Base-by-base conservation (phyloP, 2,797 vertebrate genomes). In the Danio jaintianensis region DNA sequence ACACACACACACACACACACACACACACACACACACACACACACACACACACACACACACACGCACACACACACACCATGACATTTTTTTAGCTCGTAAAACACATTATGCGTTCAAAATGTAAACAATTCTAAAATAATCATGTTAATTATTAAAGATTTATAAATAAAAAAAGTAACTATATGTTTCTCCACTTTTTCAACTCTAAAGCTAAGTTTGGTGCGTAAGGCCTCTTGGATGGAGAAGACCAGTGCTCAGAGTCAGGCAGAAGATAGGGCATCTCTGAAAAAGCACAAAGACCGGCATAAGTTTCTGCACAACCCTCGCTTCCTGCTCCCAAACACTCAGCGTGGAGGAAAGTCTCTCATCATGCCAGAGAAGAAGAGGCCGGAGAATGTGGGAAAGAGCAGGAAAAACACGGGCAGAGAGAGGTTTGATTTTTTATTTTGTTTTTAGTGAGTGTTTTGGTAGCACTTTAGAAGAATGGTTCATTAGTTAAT, bases 271-370 rank as follows among this genome's bases (percentile, higher is more conserved):
- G 92, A 89, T 1, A 13, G 13, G 12, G 77, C 79, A 3, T 87
- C 88, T 40, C 87, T 96, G 2, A 83, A 89, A 69, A 93, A 78
- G 55, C 82, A 96, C 48, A 92, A 93, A 80, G 88, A 87, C 43
- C 86, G 69, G 7, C 92, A 93, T 8, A 89, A 78, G 74, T 96
- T 94, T 83, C 91, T 97, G n/a, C 94, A 89, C 82, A 98, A 97
- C 75, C 97, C 97, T 8, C 94, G 95, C 0, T 98, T 96, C 86
- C 94, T 96, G 79, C 93, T 95, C 9, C 93, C 91, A 1, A 92
- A 93, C 68, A 78, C 91, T 11, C 84, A 83, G 0, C 75, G 66
- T 0, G 94, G 95, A 0, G 93, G 93, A 63, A 92, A 82, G 70
- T 98, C 96, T 36, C 95, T 98, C 12, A 81, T 96, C 42, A 82